Percentiles rank a stretch among this genome's conserved stretches.
These are phyloP conservation scores for Synchiropus splendidus DNA, from an alignment of 2,113 vertebrate species.

Conservation along the genomic window DNA sequence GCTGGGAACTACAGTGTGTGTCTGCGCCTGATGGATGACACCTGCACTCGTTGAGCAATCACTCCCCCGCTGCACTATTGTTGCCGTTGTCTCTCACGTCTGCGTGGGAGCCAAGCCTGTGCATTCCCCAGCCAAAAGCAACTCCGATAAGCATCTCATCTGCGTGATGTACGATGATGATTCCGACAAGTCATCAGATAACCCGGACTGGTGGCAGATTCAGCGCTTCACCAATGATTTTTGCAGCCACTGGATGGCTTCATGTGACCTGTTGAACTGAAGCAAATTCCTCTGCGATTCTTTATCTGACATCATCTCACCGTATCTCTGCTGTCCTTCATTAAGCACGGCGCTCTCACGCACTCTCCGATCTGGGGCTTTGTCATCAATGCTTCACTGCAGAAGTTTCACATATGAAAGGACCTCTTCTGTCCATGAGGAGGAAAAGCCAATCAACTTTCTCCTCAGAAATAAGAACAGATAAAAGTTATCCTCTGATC, in stretches of 20 bases:
- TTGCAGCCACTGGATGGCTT: background rate
- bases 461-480: too few relatives aligned
- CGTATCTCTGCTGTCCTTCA: too few relatives aligned
- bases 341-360: too few relatives aligned
- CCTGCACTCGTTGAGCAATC: conserved; percentile 66
- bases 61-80: conserved; percentile 37
- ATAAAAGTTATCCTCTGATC: too few relatives aligned
- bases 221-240: background rate
- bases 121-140: conserved; percentile 58
- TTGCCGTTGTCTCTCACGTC: conserved; percentile 59
- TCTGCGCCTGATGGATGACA: conserved; percentile 62
- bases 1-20: conserved; percentile 51
- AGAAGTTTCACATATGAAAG: too few relatives aligned
- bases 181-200: conserved; percentile 32
- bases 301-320: too few relatives aligned
- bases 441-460: too few relatives aligned
- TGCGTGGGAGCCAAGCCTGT: conserved; percentile 55
- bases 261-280: too few relatives aligned
- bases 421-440: too few relatives aligned
- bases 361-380: too few relatives aligned
- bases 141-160: conserved; percentile 60
- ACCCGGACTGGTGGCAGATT: conserved; percentile 34
- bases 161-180: conserved; percentile 50
- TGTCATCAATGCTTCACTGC: too few relatives aligned
- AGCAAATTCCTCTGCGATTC: too few relatives aligned